A percentile compares a stretch with the other conserved stretches of the same genome.
Evolutionary conservation across 2,888 invertebrate species (phyloP).

Genomic region (Caenorhabditis panamensis): DNA sequence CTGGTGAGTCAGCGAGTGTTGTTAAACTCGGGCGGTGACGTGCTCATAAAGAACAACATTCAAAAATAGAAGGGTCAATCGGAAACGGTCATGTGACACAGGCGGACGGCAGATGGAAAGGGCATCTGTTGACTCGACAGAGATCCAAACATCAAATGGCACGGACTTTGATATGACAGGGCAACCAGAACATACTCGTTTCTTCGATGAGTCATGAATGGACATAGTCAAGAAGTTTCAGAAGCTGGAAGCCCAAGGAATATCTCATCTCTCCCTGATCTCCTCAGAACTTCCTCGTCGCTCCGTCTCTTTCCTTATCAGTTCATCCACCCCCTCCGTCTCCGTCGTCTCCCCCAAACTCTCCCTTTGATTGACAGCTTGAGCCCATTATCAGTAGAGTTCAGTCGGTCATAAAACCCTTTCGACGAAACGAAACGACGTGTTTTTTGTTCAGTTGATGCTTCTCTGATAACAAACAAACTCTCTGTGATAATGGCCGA

Average conservation of each 20-base stretch:
- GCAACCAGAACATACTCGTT: no score
- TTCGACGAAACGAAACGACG: slow-evolving; percentile 17
- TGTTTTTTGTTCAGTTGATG: slow-evolving; percentile 22
- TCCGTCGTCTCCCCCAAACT: slow-evolving; percentile 8
- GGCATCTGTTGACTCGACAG: no score
- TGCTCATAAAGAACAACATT: background rate
- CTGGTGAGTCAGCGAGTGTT: slow-evolving; percentile 12
- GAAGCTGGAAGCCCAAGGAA: no score
- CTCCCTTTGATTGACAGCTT: slow-evolving; percentile 7
- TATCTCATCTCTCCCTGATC: no score
- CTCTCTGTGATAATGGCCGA: slow-evolving; percentile 20
- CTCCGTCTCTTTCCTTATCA: background rate
- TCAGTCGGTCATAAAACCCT: slow-evolving; percentile 22
- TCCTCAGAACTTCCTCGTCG: background rate
- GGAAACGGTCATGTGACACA: background rate
- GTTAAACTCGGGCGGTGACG: background rate
- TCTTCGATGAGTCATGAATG: no score
- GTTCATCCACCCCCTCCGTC: background rate
- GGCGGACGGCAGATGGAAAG: no score
- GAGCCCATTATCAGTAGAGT: slow-evolving; percentile 1
- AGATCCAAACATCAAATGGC: no score
- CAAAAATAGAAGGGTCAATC: background rate
- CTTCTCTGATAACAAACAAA: slow-evolving; percentile 44
- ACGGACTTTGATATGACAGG: no score
- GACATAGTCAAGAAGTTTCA: no score